Conservation (phyloP, 2,888 invertebrate species). For the Ditula angustiorana region DNA sequence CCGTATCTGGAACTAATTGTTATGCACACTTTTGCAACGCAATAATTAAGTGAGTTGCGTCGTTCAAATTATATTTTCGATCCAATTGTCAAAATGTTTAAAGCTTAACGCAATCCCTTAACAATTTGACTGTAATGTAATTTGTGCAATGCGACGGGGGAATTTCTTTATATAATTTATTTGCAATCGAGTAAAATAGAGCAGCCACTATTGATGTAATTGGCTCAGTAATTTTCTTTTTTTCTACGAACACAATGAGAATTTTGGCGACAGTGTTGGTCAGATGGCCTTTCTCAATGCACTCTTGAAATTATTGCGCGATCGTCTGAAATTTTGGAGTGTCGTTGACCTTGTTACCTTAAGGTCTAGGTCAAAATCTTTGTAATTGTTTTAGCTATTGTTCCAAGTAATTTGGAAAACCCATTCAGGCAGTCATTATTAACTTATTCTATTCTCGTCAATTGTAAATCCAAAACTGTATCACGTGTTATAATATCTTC, state of each 20-base stretch:
- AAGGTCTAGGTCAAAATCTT: conserved; percentile 22
- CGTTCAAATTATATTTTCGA: conserved; percentile 35
- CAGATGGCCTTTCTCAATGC: conserved; percentile 27
- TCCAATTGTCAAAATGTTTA: conserved; percentile 42
- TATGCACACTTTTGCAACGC: conserved; percentile 12
- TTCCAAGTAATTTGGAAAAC: neutral
- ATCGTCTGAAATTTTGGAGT: neutral
- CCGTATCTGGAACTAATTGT: conserved; percentile 21
- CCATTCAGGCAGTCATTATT: neutral
- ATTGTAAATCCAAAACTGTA: neutral
- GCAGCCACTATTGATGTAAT: conserved; percentile 56
- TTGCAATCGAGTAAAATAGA: conserved; percentile 50
- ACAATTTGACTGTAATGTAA: conserved; percentile 52
- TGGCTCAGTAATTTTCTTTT: conserved; percentile 24
- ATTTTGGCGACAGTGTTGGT: conserved; percentile 1
- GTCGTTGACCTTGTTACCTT: conserved; percentile 19
- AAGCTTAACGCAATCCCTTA: conserved; percentile 48
- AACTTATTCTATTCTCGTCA: neutral
- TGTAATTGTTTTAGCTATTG: neutral
- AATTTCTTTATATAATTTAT: conserved; percentile 60
- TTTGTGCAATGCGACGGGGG: conserved; percentile 59
- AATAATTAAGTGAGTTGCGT: conserved; percentile 43
- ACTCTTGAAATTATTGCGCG: conserved; percentile 26
- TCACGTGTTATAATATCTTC: neutral
- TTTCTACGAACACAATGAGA: conserved; percentile 19